phyloP scores from a whole-genome alignment of 2,888 invertebrate species.

The Andrena hattorfiana region DNA sequence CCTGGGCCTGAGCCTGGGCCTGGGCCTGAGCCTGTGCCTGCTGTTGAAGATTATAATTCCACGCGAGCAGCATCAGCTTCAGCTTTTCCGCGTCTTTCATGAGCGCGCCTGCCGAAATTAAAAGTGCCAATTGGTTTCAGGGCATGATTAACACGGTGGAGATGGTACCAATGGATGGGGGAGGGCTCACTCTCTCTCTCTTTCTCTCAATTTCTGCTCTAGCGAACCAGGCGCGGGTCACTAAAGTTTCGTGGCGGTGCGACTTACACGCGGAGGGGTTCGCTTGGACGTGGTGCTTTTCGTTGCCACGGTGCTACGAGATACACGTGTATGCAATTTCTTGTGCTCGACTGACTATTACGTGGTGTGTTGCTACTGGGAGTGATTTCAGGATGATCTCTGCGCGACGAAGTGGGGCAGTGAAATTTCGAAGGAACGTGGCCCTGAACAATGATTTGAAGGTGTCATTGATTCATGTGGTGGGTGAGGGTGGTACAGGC shows the following conservation, averaged over 20 bases:
- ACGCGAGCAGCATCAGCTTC: slow-evolving; percentile 94
- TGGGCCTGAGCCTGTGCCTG: slow-evolving; percentile 82
- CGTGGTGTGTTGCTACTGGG: background rate
- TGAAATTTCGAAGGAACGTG: background rate
- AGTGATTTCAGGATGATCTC: no score
- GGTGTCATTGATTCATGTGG: no score
- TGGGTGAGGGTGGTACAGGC: no score
- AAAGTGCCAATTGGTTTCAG: slow-evolving; percentile 78
- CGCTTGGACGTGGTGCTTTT: slow-evolving; percentile 10
- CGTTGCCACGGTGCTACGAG: background rate
- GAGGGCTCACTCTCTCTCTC: background rate
- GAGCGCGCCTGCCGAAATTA: slow-evolving; percentile 85
- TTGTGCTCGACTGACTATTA: background rate
- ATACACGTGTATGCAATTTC: background rate
- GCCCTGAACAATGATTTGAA: background rate
- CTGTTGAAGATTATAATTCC: slow-evolving; percentile 93
- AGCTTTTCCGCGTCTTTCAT: slow-evolving; percentile 95
- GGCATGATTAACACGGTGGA: slow-evolving; percentile 53
- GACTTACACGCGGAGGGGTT: background rate
- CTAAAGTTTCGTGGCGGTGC: background rate
- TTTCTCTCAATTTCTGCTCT: slow-evolving; percentile 10
- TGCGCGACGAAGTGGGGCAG: no score
- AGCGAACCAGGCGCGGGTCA: background rate
- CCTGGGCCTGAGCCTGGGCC: slow-evolving; percentile 78
- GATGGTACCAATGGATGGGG: slow-evolving; percentile 20